Evolutionary conservation across 2,113 vertebrate genomes (phyloP), one percentile per base, ranked within the genome.

Genomic region (Monopterus albus): DNA sequence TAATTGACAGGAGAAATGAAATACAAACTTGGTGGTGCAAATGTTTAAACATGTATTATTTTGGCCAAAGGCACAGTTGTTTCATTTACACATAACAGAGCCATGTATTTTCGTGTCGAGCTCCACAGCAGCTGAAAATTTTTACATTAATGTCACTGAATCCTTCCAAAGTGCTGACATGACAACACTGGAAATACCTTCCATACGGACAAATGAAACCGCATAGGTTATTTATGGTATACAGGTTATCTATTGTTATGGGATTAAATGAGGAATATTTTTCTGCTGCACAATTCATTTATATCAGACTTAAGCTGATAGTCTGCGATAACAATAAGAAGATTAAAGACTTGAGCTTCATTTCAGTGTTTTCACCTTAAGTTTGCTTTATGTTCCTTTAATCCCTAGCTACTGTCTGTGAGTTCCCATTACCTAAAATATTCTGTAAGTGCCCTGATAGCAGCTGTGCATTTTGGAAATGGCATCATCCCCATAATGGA

Each of bases 401-500:
- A 77, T 61, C 47, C 11, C 0, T 0, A 79, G 0, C 17, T 28
- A 7, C 42, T 25, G 49, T 55, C 52, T 61, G 35, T 10, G 49
- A 71, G 36, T 31, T 25, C 8, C 36, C 45, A 69, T 77, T 79
- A 75, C 50, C 50, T 64, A n/a, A 35, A 53, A 52, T 46, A 43
- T 68, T 59, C 35, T 51, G 1, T 56, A 64, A 78, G 64, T 51
- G 60, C 62, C 12, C 36, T 57, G 52, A 59, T 61, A 68, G 60
- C 38, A 38, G 38, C 61, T n/a, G 50, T 51, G 57, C 42, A 58
- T 72, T 73, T 60, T 43, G 64, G 56, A 70, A 68, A 81, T 57
- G 26, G 52, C 61, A 50, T 58, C 69, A 72, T 82, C 26, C 43
- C 80, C 69, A 79, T 78, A 84, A 76, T 77, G 75, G 65, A 9